Conservation (phyloP, 2,113 vertebrate genomes). For the Choloepus hoffmanni region DNA sequence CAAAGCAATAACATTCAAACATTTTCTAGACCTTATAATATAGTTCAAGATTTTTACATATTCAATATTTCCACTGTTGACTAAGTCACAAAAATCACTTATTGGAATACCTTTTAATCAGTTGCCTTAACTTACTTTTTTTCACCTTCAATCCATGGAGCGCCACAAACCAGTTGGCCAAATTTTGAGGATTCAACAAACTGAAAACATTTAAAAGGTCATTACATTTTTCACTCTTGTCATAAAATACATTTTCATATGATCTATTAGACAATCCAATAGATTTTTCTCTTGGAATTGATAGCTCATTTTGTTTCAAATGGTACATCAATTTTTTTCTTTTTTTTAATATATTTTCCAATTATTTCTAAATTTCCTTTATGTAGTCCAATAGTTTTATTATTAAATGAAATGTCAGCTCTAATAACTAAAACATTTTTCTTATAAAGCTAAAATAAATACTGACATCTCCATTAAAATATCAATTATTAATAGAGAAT, state of each 20-base stretch:
- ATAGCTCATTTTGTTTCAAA: not conserved
- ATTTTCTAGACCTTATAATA: not conserved
- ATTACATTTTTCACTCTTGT: not conserved
- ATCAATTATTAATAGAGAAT: not conserved
- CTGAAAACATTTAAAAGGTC: not conserved
- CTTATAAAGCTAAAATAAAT: not conserved
- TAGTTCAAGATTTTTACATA: not conserved
- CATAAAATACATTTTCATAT: not conserved
- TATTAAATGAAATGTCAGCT: not conserved
- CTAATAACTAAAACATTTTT: not conserved
- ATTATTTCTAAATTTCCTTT: not conserved
- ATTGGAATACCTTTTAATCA: not conserved
- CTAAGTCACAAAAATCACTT: conserved; percentile 2
- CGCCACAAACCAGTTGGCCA: not conserved
- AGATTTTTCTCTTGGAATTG: not conserved
- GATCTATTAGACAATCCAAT: not conserved
- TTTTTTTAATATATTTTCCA: not conserved
- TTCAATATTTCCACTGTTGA: not conserved
- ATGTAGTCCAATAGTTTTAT: not conserved
- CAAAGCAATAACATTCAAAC: not conserved
- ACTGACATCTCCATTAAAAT: not conserved
- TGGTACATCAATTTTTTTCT: not conserved
- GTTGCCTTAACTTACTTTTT: not conserved
- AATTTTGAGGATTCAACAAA: not conserved
- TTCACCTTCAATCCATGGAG: not conserved